These are phyloP conservation scores for Cryptotis parvus DNA, from an alignment of 2,113 vertebrate genomes.

Conservation along the genomic window DNA sequence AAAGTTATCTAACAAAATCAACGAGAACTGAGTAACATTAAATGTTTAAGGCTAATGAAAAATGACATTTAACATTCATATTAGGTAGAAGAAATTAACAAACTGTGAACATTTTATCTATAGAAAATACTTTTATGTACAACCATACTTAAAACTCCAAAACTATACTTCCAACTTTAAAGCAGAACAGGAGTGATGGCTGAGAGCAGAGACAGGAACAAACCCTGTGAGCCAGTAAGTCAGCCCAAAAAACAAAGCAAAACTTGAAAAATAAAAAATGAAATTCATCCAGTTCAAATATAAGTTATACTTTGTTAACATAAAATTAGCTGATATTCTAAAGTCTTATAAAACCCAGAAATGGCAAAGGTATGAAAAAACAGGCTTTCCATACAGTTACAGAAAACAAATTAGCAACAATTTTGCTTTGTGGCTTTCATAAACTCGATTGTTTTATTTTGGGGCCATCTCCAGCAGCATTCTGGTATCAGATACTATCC, in stretches of 20 bases:
- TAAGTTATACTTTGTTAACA: neutral
- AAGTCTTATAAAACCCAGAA: slow-evolving; percentile 34
- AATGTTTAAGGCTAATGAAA: neutral
- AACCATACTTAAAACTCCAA: neutral
- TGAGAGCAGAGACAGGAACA: no score
- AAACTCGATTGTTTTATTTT: no score
- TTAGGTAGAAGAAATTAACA: neutral
- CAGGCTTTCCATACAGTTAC: neutral
- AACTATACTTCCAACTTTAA: neutral
- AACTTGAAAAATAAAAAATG: no score
- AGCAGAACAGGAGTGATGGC: neutral
- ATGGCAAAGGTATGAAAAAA: neutral
- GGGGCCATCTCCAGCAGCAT: no score
- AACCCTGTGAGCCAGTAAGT: no score
- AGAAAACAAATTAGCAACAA: neutral
- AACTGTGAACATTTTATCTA: neutral
- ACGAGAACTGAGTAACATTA: neutral
- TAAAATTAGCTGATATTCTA: slow-evolving; percentile 9
- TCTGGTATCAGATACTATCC: no score
- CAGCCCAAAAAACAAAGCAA: no score
- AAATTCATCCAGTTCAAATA: slow-evolving; percentile 34
- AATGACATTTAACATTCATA: neutral
- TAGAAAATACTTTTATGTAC: neutral
- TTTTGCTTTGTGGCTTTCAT: neutral
- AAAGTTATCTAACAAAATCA: neutral